Percentiles rank a stretch among this genome's conserved stretches.
Evolutionary conservation across 2,888 invertebrate genomes (phyloP).

Genomic region (Eubasilissa splendida): DNA sequence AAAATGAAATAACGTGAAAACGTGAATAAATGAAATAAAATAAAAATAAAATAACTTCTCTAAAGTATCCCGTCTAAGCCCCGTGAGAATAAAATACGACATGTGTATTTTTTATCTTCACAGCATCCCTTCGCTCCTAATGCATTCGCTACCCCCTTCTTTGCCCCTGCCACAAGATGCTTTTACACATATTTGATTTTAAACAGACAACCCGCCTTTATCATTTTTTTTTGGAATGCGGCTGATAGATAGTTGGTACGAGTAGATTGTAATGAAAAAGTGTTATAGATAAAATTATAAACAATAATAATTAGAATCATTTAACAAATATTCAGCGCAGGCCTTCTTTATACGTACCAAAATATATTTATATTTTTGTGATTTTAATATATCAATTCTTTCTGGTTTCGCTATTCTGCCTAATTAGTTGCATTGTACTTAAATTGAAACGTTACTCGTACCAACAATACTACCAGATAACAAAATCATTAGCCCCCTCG

Average conservation of each 20-base stretch:
- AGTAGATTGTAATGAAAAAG: too few relatives aligned
- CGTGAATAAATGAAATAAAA: too few relatives aligned
- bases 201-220: background rate
- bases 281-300: too few relatives aligned
- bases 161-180: background rate
- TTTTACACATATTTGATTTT: conserved; percentile 13
- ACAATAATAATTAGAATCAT: too few relatives aligned
- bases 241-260: too few relatives aligned
- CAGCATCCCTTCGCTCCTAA: background rate
- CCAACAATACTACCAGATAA: background rate
- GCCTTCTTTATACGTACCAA: background rate
- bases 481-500: conserved; percentile 12
- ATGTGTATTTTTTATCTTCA: conserved; percentile 11
- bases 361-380: background rate
- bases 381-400: background rate
- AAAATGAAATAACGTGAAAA: too few relatives aligned
- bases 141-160: conserved; percentile 7
- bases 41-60: too few relatives aligned
- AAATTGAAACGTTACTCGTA: conserved; percentile 8
- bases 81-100: conserved; percentile 25
- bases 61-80: background rate
- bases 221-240: background rate
- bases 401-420: background rate
- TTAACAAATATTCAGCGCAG: too few relatives aligned
- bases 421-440: conserved; percentile 9